Evolutionary conservation across 1,140 invertebrate genomes (phyloP).

Genomic region (Fopius arisanus): DNA sequence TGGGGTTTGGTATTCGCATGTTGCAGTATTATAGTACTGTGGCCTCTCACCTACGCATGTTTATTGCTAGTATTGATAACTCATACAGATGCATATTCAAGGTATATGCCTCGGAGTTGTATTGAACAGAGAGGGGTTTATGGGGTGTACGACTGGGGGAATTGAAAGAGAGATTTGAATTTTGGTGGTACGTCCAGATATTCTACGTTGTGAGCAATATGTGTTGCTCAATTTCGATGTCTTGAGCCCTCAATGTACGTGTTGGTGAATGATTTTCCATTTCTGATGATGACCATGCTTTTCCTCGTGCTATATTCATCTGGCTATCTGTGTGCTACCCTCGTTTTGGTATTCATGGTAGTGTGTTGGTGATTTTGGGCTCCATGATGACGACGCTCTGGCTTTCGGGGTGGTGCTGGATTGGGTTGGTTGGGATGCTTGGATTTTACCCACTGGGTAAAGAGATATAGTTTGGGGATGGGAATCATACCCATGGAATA

Average conservation of each 20-base stretch:
- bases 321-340: too few relatives aligned
- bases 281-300: conserved; percentile 12
- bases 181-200: background rate
- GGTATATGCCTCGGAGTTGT: background rate
- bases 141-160: background rate
- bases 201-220: background rate
- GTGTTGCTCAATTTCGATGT: background rate
- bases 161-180: background rate
- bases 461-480: background rate
- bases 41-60: conserved; percentile 25
- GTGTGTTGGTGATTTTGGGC: conserved; percentile 18
- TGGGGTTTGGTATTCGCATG: conserved; percentile 1
- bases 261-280: conserved; percentile 8
- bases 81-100: background rate
- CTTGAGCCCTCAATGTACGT: background rate
- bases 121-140: background rate
- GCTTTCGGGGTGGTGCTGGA: background rate
- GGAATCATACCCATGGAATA: background rate
- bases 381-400: conserved; percentile 16
- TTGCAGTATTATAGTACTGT: conserved; percentile 24
- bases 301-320: background rate
- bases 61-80: conserved; percentile 22
- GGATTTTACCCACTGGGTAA: conserved; percentile 15
- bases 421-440: background rate
- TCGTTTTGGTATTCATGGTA: background rate